Conservation (phyloP, 2,888 invertebrate species). For the Xestia xanthographa region DNA sequence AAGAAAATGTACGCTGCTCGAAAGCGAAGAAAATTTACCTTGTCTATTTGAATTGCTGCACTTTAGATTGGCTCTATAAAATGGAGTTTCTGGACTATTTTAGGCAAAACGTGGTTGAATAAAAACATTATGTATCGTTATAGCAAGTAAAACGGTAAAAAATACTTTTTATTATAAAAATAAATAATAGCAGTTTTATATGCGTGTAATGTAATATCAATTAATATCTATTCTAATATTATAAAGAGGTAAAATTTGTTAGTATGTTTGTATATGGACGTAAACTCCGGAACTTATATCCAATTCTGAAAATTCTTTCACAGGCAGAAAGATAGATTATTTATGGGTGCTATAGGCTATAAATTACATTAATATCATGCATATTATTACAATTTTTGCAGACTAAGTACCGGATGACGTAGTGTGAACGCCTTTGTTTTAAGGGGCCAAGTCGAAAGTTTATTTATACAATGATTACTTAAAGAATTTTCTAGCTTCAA, state of each 20-base stretch:
- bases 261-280: too few species aligned
- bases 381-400: too few species aligned
- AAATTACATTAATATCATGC: too few species aligned
- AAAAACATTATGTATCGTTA: too few species aligned
- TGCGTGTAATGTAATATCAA: background rate
- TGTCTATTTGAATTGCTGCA: background rate
- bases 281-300: too few species aligned
- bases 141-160: background rate
- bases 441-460: background rate
- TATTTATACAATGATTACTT: background rate
- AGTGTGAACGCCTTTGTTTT: background rate
- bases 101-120: background rate
- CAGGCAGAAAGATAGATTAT: too few species aligned
- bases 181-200: background rate
- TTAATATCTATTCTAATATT: too few species aligned
- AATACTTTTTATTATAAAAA: background rate
- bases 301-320: too few species aligned
- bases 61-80: background rate
- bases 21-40: slow-evolving; percentile 44
- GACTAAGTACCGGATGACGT: too few species aligned
- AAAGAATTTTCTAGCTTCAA: background rate
- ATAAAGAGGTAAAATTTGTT: too few species aligned
- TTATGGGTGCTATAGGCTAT: too few species aligned
- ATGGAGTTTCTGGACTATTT: background rate
- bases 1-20: slow-evolving; percentile 56